phyloP scores from a whole-genome alignment of 2,888 invertebrate species.

The Priocnemis perturbator region DNA sequence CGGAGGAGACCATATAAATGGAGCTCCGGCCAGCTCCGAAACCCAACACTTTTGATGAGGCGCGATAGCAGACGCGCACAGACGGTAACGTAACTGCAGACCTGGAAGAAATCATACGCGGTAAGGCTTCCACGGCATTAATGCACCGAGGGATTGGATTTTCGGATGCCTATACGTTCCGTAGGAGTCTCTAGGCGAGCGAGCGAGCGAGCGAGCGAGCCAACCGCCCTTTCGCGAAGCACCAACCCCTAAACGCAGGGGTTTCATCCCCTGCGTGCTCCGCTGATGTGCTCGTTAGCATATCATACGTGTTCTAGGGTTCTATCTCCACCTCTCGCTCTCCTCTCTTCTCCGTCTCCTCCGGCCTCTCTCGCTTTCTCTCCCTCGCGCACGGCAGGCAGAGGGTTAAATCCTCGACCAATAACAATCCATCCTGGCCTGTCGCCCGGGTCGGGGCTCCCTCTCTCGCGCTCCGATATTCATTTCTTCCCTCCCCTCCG shows the following conservation, averaged over 20 bases:
- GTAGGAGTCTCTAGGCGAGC: not conserved
- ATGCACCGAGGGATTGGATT: slow-evolving; percentile 55
- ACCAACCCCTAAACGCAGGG: slow-evolving; percentile 34
- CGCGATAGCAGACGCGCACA: slow-evolving; percentile 3
- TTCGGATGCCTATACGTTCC: slow-evolving; percentile 43
- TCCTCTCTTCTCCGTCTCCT: no score
- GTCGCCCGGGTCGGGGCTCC: slow-evolving; percentile 42
- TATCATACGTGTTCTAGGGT: slow-evolving; percentile 58
- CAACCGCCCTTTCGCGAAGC: slow-evolving; percentile 12
- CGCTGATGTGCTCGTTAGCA: slow-evolving; percentile 71
- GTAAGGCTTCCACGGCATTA: slow-evolving; percentile 48
- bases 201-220: not conserved
- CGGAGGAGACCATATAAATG: slow-evolving; percentile 32
- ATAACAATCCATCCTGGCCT: slow-evolving; percentile 68
- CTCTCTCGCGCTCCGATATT: slow-evolving; percentile 18
- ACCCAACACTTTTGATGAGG: slow-evolving; percentile 26
- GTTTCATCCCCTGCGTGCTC: slow-evolving; percentile 51
- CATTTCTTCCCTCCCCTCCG: slow-evolving; percentile 28
- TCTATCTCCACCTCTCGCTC: no score
- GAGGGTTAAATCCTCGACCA: slow-evolving; percentile 71
- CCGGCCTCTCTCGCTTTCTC: not conserved
- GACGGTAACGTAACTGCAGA: slow-evolving; percentile 30
- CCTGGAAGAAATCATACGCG: slow-evolving; percentile 43
- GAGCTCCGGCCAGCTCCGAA: slow-evolving; percentile 13
- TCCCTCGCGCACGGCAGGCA: slow-evolving; percentile 41